These are phyloP conservation scores for Drosophila auraria DNA, from an alignment of 1,140 invertebrate genomes.

Conservation along the genomic window DNA sequence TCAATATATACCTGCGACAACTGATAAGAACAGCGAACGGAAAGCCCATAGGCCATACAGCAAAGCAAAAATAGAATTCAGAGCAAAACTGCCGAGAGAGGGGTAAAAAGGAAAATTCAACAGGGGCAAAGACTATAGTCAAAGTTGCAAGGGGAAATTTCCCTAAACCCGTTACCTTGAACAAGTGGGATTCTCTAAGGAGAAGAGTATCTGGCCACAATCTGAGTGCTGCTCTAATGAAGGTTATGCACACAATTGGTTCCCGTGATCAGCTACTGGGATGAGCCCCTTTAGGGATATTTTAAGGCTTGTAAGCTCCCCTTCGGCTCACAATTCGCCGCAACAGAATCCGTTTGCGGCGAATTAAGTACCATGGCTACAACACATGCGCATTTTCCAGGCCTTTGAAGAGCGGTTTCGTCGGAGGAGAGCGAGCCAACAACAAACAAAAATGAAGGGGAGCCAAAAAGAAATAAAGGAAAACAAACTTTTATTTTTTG, in stretches of 20 bases:
- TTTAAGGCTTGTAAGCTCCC: conserved; percentile 1
- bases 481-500: conserved; percentile 56
- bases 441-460: conserved; percentile 49
- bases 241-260: not conserved
- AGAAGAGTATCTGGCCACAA: not conserved
- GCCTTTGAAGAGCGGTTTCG: conserved; percentile 54
- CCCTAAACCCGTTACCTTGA: not conserved
- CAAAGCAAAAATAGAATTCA: conserved; percentile 3
- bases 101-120: conserved; percentile 5
- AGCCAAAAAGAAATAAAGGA: conserved; percentile 36
- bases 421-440: conserved; percentile 54
- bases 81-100: conserved; percentile 6
- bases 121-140: conserved; percentile 19
- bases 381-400: conserved; percentile 73
- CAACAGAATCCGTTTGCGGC: conserved; percentile 40
- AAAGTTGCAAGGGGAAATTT: conserved; percentile 14
- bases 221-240: not conserved
- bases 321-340: conserved; percentile 54
- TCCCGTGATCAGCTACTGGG: not conserved
- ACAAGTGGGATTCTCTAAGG: not conserved
- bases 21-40: conserved; percentile 12
- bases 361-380: conserved; percentile 59
- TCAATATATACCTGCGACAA: conserved; percentile 22
- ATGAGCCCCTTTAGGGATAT: conserved; percentile 3
- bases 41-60: not conserved